Conservation (phyloP, 2,797 vertebrate species). For the Myiotriccus ornatus region DNA sequence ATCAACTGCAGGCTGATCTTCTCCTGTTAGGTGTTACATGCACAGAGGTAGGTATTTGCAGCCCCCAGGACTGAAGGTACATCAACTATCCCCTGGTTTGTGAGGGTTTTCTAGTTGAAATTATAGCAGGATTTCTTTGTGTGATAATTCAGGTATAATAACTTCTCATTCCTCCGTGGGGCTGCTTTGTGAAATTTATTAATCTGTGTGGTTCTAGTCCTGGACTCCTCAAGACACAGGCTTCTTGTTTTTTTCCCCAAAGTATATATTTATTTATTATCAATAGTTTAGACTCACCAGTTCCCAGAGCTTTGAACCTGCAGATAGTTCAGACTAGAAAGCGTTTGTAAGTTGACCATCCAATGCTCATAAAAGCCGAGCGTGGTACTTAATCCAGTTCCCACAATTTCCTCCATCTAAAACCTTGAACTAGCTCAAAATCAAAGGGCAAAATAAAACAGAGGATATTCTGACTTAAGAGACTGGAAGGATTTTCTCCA, state of each 20-base stretch:
- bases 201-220: neutral
- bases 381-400: slow-evolving; percentile 48
- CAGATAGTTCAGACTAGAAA: slow-evolving; percentile 32
- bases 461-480: slow-evolving; percentile 62
- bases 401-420: slow-evolving; percentile 27
- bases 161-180: neutral
- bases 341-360: neutral
- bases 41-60: neutral
- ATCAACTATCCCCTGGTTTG: neutral
- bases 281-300: neutral
- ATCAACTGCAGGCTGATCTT: neutral
- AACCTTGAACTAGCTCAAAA: slow-evolving; percentile 50
- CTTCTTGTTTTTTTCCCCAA: neutral
- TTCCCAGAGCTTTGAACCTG: slow-evolving; percentile 6
- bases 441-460: slow-evolving; percentile 32
- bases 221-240: neutral
- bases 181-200: neutral
- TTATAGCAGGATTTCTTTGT: neutral
- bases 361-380: slow-evolving; percentile 47
- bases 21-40: accelerated
- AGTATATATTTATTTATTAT: slow-evolving; percentile 22
- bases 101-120: neutral
- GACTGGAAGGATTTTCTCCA: slow-evolving; percentile 67
- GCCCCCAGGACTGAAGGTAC: accelerated
- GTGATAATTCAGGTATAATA: neutral